Percentiles rank a stretch among this genome's conserved stretches.
phyloP scores from a whole-genome alignment of 2,113 vertebrate species.

The Polypterus senegalus region DNA sequence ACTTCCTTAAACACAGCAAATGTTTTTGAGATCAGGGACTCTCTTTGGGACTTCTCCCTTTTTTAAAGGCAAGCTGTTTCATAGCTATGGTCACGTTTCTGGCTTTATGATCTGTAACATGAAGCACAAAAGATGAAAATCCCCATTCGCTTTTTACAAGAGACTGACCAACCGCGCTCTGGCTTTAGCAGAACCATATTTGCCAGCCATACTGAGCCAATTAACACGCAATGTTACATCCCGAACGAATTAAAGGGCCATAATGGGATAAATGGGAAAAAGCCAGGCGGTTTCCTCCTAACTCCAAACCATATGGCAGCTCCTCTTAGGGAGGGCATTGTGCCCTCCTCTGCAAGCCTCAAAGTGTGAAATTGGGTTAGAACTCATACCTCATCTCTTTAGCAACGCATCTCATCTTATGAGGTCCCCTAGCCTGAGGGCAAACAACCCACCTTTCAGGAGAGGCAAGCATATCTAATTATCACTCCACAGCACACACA shows the following conservation, averaged over 20 bases:
- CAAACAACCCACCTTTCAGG: slow-evolving; percentile 36
- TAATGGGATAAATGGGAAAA: slow-evolving; percentile 62
- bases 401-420: slow-evolving; percentile 39
- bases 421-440: slow-evolving; percentile 38
- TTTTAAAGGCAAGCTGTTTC: neutral
- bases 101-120: slow-evolving; percentile 1
- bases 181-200: slow-evolving; percentile 36
- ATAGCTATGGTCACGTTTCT: slow-evolving; percentile 6
- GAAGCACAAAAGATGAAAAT: slow-evolving; percentile 7
- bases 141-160: slow-evolving; percentile 14
- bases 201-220: slow-evolving; percentile 55
- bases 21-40: too few species aligned
- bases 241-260: slow-evolving; percentile 57
- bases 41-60: too few species aligned
- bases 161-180: slow-evolving; percentile 24
- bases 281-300: slow-evolving; percentile 52
- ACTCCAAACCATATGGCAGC: slow-evolving; percentile 54
- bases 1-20: too few species aligned
- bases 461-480: slow-evolving; percentile 43
- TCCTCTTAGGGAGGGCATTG: slow-evolving; percentile 37
- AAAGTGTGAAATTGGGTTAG: slow-evolving; percentile 67
- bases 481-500: slow-evolving; percentile 31
- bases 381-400: slow-evolving; percentile 37
- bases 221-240: slow-evolving; percentile 60
- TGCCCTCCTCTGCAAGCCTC: slow-evolving; percentile 40